Percentiles rank a stretch among this genome's conserved stretches.
These are phyloP conservation scores for Holotrichia oblita DNA, from an alignment of 1,140 invertebrate genomes.

Conservation along the genomic window DNA sequence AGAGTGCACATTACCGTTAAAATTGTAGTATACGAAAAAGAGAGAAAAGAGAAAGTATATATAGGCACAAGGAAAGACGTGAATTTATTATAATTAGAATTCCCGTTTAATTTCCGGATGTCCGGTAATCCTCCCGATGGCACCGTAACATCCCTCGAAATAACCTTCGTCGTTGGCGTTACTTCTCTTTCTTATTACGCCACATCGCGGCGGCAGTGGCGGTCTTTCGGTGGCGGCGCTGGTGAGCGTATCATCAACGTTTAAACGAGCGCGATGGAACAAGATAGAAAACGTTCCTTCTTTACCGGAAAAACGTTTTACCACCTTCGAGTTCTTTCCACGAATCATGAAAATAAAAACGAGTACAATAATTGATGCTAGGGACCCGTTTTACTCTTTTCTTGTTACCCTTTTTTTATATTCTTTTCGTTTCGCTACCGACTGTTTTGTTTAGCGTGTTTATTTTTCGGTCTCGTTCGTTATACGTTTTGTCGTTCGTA, in stretches of 20 bases:
- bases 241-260: neutral
- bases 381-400: conserved; percentile 19
- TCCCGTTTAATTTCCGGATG: conserved; percentile 30
- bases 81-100: conserved; percentile 36
- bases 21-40: neutral
- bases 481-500: no score
- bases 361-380: conserved; percentile 1
- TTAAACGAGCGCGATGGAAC: neutral
- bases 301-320: neutral
- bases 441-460: no score
- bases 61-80: neutral
- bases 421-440: neutral
- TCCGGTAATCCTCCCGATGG: conserved; percentile 34
- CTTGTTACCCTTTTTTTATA: neutral
- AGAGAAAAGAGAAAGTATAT: neutral
- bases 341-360: conserved; percentile 11
- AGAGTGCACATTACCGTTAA: no score
- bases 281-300: neutral
- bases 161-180: neutral
- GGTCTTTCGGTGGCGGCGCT: neutral
- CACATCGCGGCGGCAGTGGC: neutral
- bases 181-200: conserved; percentile 14
- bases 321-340: conserved; percentile 13
- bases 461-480: no score
- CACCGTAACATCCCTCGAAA: neutral